Base-by-base conservation (phyloP, 2,888 invertebrate genomes). In the Watsonalla cultraria region DNA sequence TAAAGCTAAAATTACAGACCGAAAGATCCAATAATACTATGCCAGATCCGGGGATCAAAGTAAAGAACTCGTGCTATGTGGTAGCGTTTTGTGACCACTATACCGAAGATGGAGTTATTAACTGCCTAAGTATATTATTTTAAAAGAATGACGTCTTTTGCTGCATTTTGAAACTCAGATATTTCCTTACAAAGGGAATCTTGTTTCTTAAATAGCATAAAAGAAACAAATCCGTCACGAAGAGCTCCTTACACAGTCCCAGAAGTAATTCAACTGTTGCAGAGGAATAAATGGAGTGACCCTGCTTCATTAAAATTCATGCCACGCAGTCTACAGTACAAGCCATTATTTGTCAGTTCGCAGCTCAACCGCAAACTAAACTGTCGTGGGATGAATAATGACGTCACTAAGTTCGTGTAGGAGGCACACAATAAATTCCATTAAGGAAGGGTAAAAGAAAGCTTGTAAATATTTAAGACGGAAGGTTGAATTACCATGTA, bases 231-330 rank as follows among this genome's bases (percentile, higher is more conserved):
- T 70, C 68, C 62, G 64, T 74, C 74, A 77, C 70, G 54, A 60
- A 65, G 68, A 62, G 58, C 62, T 24, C 24, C 24, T 74, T 74
- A 75, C 70, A 77, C 75, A 70, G 74, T 69, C 64, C 68, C 71
- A 68, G 71, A 72, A 69, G 68, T 69, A 64, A 74, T 74, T 75
- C 74, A 68, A 75, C 73, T 68, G 68, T 63, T 64, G 72, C 66
- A 70, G 71, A 73, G 74, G 72, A 72, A 70, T 76, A 76, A 78
- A 76, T 72, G 67, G 62, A 70, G 61, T 71, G 74, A 74, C 74
- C 70, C 74, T 72, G 60, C 61, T 68, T 66, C 73, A 76, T 80
- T 83, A 74, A 80, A 80, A 80, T 79, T 78, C 75, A 81, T 76
- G 70, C 64, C 63, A 66, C 71, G 75, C 75, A 74, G 70, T 72